Conservation (phyloP, 1,140 invertebrate genomes). For the Vollenhovia emeryi region DNA sequence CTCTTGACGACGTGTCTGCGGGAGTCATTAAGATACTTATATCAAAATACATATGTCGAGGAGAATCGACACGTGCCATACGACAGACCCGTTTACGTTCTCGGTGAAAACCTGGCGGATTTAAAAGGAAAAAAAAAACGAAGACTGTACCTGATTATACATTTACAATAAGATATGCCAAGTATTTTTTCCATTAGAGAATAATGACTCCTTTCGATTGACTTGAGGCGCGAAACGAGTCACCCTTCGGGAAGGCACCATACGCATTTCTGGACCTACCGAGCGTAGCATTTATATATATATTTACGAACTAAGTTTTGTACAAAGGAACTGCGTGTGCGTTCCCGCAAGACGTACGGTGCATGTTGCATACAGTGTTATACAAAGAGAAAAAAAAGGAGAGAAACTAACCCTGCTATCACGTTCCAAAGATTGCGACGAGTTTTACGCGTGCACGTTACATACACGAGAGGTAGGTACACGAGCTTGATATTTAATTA, state of each 20-base stretch:
- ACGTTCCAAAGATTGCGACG: slow-evolving; percentile 61
- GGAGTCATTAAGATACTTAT: slow-evolving; percentile 44
- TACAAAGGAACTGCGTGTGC: slow-evolving; percentile 64
- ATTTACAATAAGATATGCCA: slow-evolving; percentile 69
- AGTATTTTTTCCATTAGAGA: slow-evolving; percentile 64
- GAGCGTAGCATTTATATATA: slow-evolving; percentile 60
- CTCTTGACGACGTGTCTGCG: background rate
- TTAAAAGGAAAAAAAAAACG: too few relatives aligned
- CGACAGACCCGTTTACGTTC: slow-evolving; percentile 46
- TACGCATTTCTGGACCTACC: slow-evolving; percentile 39
- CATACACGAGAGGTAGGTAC: slow-evolving; percentile 40
- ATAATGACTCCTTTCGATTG: slow-evolving; percentile 36
- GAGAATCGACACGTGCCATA: slow-evolving; percentile 66
- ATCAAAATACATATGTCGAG: slow-evolving; percentile 49
- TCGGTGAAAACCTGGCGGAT: slow-evolving; percentile 9
- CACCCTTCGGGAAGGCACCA: slow-evolving; percentile 24
- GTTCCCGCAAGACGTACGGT: slow-evolving; percentile 19
- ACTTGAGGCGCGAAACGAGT: background rate
- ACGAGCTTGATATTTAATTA: slow-evolving; percentile 50
- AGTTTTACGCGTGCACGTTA: background rate
- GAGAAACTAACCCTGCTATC: slow-evolving; percentile 27
- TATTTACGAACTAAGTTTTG: slow-evolving; percentile 71
- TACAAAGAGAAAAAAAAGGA: too few relatives aligned
- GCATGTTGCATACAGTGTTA: slow-evolving; percentile 33
- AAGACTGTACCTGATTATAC: slow-evolving; percentile 73